Evolutionary conservation across 1,140 invertebrate species (phyloP).

Genomic region (Procambarus virginalis): DNA sequence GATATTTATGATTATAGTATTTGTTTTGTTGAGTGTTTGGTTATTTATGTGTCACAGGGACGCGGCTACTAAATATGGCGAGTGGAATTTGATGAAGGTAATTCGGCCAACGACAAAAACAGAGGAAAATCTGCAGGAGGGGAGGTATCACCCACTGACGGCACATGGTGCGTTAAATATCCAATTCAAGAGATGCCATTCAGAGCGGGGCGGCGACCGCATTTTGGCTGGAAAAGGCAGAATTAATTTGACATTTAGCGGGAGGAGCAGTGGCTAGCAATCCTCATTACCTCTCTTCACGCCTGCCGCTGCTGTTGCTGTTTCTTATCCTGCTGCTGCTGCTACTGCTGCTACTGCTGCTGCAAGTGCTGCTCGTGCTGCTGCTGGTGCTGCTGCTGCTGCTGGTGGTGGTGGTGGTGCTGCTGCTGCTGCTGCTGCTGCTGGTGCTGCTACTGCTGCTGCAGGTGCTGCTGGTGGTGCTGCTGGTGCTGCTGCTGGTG

Average conservation of each 20-base stretch:
- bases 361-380: not conserved
- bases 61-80: no score
- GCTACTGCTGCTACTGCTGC: not conserved
- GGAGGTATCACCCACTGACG: not conserved
- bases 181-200: not conserved
- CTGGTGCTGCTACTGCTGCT: no score
- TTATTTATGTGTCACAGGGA: no score
- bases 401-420: no score
- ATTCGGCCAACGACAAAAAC: not conserved
- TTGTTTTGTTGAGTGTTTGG: no score
- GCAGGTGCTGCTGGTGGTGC: no score
- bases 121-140: not conserved
- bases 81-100: no score
- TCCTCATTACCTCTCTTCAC: not conserved
- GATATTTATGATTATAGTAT: not conserved
- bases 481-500: no score
- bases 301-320: not conserved
- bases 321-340: not conserved
- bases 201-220: not conserved
- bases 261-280: not conserved
- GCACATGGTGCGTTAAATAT: not conserved
- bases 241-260: conserved; percentile 1
- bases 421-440: no score
- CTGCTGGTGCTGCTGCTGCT: no score
- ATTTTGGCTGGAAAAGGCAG: not conserved